These are phyloP conservation scores for Ischnus inquisitorius DNA, from an alignment of 2,888 invertebrate genomes.

Conservation along the genomic window DNA sequence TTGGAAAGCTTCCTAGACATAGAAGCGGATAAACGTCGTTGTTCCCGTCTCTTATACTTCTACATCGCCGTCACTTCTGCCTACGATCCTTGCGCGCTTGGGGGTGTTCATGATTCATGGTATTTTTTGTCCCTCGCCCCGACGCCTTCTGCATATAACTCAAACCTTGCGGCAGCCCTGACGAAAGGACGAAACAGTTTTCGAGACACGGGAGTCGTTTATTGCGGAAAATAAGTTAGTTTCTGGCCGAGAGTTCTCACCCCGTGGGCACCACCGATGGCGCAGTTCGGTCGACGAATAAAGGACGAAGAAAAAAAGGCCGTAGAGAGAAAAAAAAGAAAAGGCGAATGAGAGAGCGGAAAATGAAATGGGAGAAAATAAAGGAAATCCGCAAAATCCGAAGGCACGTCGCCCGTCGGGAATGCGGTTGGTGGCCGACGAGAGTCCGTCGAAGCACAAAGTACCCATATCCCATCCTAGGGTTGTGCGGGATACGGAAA, in stretches of 20 bases:
- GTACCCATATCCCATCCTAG: slow-evolving; percentile 46
- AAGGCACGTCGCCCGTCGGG: slow-evolving; percentile 26
- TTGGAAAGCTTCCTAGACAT: slow-evolving; percentile 20
- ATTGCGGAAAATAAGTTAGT: slow-evolving; percentile 48
- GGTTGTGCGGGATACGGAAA: slow-evolving; percentile 35
- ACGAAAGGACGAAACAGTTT: slow-evolving; percentile 3
- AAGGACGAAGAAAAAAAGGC: not conserved
- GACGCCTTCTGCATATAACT: slow-evolving; percentile 50
- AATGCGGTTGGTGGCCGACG: slow-evolving; percentile 25
- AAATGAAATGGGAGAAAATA: slow-evolving; percentile 33
- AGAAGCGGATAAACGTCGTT: slow-evolving; percentile 22
- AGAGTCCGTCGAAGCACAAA: slow-evolving; percentile 55
- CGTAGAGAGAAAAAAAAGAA: not conserved
- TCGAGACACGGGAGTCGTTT: slow-evolving; percentile 22
- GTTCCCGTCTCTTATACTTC: slow-evolving; percentile 23
- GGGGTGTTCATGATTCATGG: slow-evolving; percentile 51
- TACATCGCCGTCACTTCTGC: slow-evolving; percentile 20
- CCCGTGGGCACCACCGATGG: not conserved
- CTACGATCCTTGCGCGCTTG: slow-evolving; percentile 30
- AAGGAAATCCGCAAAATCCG: slow-evolving; percentile 49
- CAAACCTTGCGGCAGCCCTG: slow-evolving; percentile 26
- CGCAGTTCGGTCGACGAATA: not conserved
- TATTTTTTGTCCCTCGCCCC: slow-evolving; percentile 42
- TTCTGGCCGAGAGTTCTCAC: slow-evolving; percentile 23
- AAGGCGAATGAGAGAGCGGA: not conserved